Evolutionary conservation across 2,888 invertebrate genomes (phyloP), one percentile per base, ranked within the genome.

Genomic region (Loripinus fragilis): DNA sequence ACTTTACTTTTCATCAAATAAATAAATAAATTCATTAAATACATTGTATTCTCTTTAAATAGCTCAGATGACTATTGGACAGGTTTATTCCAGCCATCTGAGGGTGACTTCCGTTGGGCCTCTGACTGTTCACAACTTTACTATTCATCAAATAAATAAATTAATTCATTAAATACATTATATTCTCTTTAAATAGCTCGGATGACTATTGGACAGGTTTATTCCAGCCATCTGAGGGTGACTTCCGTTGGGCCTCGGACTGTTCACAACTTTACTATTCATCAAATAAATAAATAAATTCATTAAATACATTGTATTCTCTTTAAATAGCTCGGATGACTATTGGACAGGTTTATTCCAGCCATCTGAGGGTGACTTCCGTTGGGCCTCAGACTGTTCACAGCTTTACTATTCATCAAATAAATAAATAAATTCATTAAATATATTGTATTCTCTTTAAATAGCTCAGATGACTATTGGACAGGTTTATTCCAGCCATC

Each of bases 381-480:
- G 33, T 1, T 60, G 60, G 60, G 60, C 60, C 1, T 33, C 60
- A 8, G 60, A 60, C 23, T 60, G 60, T 60, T 60, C 60, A 2
- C 20, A 30, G 20, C 33, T 28, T n/a, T n/a, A n/a, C n/a, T n/a
- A n/a, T n/a, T n/a, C n/a, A n/a, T n/a, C n/a, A n/a, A n/a, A n/a
- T n/a, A n/a, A n/a, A n/a, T n/a, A n/a, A n/a, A n/a, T n/a, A n/a
- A n/a, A n/a, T n/a, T n/a, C n/a, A n/a, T n/a, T n/a, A n/a, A n/a
- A n/a, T n/a, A n/a, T n/a, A n/a, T n/a, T n/a, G n/a, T n/a, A n/a
- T n/a, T n/a, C n/a, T 15, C 15, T 41, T 41, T 20, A 20, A 20
- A 5, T n/a, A 60, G 60, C 33, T 5, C 60, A 28, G 60, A 60
- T 33, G 60, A 60, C 17, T 60, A 60, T 28, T 60, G 60, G 60